Conservation (phyloP, 2,113 vertebrate genomes). For the Hippocampus barbouri region DNA sequence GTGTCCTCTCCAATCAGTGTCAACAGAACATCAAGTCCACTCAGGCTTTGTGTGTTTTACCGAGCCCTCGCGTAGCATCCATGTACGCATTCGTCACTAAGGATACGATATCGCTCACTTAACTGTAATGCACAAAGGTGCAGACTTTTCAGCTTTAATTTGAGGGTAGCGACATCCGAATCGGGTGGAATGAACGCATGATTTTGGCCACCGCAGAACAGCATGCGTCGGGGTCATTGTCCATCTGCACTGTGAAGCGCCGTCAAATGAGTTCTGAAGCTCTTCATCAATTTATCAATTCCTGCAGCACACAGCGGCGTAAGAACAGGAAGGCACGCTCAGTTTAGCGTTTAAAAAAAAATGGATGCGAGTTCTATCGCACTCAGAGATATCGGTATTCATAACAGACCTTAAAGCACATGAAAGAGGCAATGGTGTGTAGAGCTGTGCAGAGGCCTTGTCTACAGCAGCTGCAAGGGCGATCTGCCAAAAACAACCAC, state of each 20-base stretch:
- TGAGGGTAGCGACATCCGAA: too few relatives aligned
- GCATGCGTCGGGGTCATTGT: too few relatives aligned
- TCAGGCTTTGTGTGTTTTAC: slow-evolving; percentile 2
- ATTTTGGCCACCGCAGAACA: too few relatives aligned
- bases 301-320: too few relatives aligned
- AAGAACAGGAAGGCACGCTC: too few relatives aligned
- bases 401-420: neutral
- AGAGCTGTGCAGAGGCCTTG: slow-evolving; percentile 9
- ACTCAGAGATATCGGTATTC: neutral
- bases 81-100: neutral
- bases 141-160: too few relatives aligned
- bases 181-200: too few relatives aligned
- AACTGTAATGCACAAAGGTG: too few relatives aligned
- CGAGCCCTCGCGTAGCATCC: slow-evolving; percentile 10
- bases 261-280: too few relatives aligned
- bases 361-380: neutral
- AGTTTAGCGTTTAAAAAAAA: too few relatives aligned
- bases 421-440: neutral
- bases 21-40: slow-evolving; percentile 29
- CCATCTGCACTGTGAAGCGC: too few relatives aligned
- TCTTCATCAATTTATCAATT: too few relatives aligned
- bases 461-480: slow-evolving; percentile 56
- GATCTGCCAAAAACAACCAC: slow-evolving; percentile 51
- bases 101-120: neutral
- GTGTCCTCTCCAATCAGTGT: slow-evolving; percentile 30